phyloP scores from a whole-genome alignment of 2,113 vertebrate genomes.

The Bubo blakistoni region DNA sequence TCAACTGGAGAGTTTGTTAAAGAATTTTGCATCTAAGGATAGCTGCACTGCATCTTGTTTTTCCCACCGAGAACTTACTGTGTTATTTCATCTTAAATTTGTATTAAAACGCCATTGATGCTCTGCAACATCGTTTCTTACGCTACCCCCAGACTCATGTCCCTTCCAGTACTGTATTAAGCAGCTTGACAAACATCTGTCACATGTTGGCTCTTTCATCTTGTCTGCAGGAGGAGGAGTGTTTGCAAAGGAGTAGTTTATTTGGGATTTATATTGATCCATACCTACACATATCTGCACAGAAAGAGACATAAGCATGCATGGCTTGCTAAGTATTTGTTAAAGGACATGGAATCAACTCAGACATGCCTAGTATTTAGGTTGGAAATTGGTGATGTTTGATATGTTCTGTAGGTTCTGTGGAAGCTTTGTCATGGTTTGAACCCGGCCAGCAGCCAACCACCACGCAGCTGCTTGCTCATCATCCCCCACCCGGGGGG shows the following conservation, averaged over 20 bases:
- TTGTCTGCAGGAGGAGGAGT: not conserved
- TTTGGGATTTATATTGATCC: not conserved
- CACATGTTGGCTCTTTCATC: not conserved
- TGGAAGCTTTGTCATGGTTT: not conserved
- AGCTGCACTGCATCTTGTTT: not conserved
- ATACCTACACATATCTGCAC: not conserved
- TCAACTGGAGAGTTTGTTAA: not conserved
- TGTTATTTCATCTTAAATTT: not conserved
- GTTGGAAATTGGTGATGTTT: not conserved
- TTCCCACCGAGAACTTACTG: not conserved
- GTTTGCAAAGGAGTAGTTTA: not conserved
- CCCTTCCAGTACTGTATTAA: not conserved
- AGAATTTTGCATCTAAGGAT: not conserved
- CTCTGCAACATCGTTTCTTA: not conserved
- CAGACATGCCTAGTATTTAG: rapidly evolving
- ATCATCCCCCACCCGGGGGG: too few relatives aligned
- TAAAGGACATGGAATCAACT: not conserved
- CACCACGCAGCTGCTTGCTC: too few relatives aligned
- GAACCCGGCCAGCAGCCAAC: too few relatives aligned
- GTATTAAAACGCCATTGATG: not conserved
- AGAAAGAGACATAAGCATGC: not conserved
- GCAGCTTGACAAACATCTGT: not conserved
- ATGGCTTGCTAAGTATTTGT: not conserved
- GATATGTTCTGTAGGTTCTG: not conserved
- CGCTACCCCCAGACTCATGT: not conserved